Percentiles rank a stretch among this genome's conserved stretches.
These are phyloP conservation scores for Picathartes gymnocephalus DNA, from an alignment of 2,113 vertebrate genomes.

Conservation along the genomic window DNA sequence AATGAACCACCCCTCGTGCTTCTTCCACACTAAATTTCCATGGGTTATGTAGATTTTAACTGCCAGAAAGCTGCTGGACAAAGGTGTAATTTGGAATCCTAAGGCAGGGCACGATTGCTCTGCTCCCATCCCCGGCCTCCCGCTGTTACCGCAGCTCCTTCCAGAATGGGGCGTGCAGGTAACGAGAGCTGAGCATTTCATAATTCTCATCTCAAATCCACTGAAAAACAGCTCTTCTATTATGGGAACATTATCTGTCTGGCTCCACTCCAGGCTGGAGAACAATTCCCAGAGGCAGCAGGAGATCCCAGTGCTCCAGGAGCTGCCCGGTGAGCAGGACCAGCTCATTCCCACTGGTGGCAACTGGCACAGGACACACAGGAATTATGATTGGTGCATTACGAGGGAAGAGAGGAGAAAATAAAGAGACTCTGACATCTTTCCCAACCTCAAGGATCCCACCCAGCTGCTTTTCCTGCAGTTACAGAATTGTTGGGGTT, in stretches of 20 bases:
- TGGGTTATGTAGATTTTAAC: neutral
- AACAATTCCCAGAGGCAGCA: neutral
- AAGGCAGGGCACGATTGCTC: neutral
- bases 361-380: neutral
- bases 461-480: neutral
- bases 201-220: neutral
- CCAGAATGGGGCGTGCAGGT: neutral
- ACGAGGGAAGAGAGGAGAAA: neutral
- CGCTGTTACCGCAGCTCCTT: neutral
- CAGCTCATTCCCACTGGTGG: neutral
- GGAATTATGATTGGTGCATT: neutral
- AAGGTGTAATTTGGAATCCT: neutral
- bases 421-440: neutral
- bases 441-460: neutral
- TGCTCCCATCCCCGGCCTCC: neutral
- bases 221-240: neutral
- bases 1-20: neutral
- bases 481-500: accelerated
- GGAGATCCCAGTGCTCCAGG: neutral
- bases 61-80: neutral
- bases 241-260: neutral
- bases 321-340: neutral
- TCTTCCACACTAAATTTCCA: neutral
- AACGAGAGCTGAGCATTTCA: neutral
- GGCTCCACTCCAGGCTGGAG: neutral